phyloP scores from a whole-genome alignment of 2,888 invertebrate genomes.

The Tenthredo livida region DNA sequence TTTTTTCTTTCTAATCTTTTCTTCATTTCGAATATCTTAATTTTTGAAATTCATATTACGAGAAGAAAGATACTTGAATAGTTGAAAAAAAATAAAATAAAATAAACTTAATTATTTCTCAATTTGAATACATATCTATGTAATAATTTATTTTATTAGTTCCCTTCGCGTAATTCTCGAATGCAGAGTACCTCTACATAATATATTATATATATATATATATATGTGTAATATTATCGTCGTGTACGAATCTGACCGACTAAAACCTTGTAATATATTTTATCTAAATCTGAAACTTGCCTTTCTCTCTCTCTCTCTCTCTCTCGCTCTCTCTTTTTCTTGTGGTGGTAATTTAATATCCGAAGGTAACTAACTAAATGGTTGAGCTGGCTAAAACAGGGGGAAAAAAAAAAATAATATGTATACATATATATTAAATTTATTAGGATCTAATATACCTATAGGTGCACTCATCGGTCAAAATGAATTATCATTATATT shows the following conservation, averaged over 20 bases:
- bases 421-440: not conserved
- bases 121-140: no score
- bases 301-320: not conserved
- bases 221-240: not conserved
- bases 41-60: no score
- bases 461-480: no score
- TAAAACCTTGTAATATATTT: not conserved
- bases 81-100: no score
- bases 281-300: not conserved
- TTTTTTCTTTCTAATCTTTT: no score
- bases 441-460: not conserved
- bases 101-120: no score
- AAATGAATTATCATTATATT: no score
- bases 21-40: not conserved
- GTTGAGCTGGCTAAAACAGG: not conserved
- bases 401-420: not conserved
- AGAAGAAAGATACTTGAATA: no score
- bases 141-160: no score
- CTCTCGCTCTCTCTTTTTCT: not conserved
- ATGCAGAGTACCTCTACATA: not conserved
- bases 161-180: no score
- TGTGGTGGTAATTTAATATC: not conserved
- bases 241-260: not conserved
- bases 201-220: not conserved
- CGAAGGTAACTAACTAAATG: not conserved